Base-by-base conservation (phyloP, 2,888 invertebrate species). In the Leucophenga maculata region DNA sequence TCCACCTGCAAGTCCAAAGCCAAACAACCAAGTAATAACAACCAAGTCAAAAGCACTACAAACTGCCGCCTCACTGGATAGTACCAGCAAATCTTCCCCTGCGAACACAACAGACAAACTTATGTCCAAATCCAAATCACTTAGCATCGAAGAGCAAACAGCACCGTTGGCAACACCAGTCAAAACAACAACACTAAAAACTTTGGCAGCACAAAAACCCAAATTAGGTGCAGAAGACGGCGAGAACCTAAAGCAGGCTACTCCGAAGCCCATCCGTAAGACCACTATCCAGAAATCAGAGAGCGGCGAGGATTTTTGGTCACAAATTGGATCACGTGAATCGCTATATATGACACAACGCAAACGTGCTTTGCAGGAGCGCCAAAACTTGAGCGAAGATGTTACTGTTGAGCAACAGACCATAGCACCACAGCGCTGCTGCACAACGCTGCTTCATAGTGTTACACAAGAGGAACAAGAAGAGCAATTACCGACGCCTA, bases 271-370 rank as follows among this genome's bases (percentile, higher is more conserved):
- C n/a, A 84, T 82, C 6, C 69, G 75, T 0, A 83, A 84, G 68
- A 73, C 26, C 4, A 39, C 31, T 39, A 1, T 87, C 13, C 79
- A 84, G 48, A 86, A 83, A 71, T 87, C 88, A 1, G 87, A 87
- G 1, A 88, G 87, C 67, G 86, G 85, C 2, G 88, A 88, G 69
- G 92, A 93, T 82, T 93, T 93, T 88, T 93, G 93, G 93, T 90
- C 90, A 31, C 90, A 90, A 87, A 92, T 93, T 72, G 93, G 91
- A 4, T 90, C 91, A 75, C 88, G 93, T 71, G 93, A 93, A 87
- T 92, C 92, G n/a, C 87, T 92, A 54, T 91, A 92, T 79, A 90
- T 91, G 82, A 87, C 88, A 67, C 90, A 91, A 78, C 90, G 92
- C 72, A 91, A 90, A 80, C 89, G 91, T 85, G 85, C 88, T 57